Base-by-base conservation (phyloP, 2,888 invertebrate species). In the Byasa hedistus region DNA sequence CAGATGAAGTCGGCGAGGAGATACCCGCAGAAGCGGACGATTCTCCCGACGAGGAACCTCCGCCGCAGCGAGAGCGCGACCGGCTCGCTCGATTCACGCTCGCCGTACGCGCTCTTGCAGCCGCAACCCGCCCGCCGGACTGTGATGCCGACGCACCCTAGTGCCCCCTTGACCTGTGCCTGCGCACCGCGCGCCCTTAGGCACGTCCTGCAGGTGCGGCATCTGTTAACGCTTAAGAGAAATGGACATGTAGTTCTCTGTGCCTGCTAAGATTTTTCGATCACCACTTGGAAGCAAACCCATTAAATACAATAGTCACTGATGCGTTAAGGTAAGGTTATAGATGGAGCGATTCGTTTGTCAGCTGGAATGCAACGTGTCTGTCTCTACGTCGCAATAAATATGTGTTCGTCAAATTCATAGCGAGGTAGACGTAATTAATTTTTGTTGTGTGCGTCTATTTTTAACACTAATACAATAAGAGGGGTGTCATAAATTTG, bases 1-100 rank as follows among this genome's bases (percentile, higher is more conserved):
- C 78, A 44, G 83, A 83, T 68, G 85, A 83, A 71, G 74, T 74
- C 22, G 81, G 79, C 69, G 75, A 73, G 36, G 62, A 80, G 63
- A 70, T 66, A 66, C 72, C 75, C 70, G 70, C 75, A 51, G 72
- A 75, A 59, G 69, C 71, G 48, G 76, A 73, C 66, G 76, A 74
- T 54, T 74, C 75, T 57, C 69, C 74, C 52, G 74, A 73, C 48
- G 70, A 73, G 57, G 72, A 70, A 54, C 64, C 76, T 52, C 73
- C 74, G 59, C 75, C 74, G 63, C 68, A 72, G 69, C 51, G 75
- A 70, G 65, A 72, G 65, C 23, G 69, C 69, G 74, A 70, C 68
- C 76, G 71, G 73, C 74, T 76, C 70, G 72, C 81, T 68, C 75
- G 75, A 61, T 71, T 82, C 51, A 66, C 77, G 65, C 74, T 72